Evolutionary conservation across 2,797 vertebrate species (phyloP).

Genomic region (Anguilla anguilla): DNA sequence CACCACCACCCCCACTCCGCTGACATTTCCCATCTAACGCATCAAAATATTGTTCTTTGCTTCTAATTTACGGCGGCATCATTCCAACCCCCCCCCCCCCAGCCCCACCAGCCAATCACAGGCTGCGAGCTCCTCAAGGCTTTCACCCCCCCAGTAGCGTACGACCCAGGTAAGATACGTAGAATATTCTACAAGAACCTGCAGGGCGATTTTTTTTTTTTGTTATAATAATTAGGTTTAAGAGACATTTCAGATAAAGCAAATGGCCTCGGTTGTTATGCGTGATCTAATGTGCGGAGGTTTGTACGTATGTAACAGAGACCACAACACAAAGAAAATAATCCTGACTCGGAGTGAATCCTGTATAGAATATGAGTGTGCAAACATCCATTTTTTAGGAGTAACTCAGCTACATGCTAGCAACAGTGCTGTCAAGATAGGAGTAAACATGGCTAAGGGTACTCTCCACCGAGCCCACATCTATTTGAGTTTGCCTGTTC

Average conservation of each 20-base stretch:
- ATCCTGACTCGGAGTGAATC: not conserved
- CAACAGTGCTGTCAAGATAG: not conserved
- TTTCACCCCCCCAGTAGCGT: slow-evolving; percentile 58
- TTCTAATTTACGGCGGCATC: slow-evolving; percentile 81
- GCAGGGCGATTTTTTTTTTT: slow-evolving; percentile 23
- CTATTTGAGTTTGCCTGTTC: not conserved
- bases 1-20: slow-evolving; percentile 66
- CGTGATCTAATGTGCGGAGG: not conserved
- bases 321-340: no score
- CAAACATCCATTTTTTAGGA: not conserved
- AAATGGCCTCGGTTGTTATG: not conserved
- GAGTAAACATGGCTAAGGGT: not conserved
- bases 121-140: slow-evolving; percentile 68
- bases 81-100: slow-evolving; percentile 57
- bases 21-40: slow-evolving; percentile 62
- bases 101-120: slow-evolving; percentile 55
- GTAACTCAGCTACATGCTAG: not conserved
- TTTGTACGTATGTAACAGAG: not conserved
- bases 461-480: not conserved
- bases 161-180: not conserved
- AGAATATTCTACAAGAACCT: slow-evolving; percentile 21
- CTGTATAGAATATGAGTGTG: not conserved
- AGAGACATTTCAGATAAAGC: not conserved
- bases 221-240: slow-evolving; percentile 44
- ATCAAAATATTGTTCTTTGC: slow-evolving; percentile 81